phyloP scores from a whole-genome alignment of 1,140 invertebrate species.

The Littorina saxatilis region DNA sequence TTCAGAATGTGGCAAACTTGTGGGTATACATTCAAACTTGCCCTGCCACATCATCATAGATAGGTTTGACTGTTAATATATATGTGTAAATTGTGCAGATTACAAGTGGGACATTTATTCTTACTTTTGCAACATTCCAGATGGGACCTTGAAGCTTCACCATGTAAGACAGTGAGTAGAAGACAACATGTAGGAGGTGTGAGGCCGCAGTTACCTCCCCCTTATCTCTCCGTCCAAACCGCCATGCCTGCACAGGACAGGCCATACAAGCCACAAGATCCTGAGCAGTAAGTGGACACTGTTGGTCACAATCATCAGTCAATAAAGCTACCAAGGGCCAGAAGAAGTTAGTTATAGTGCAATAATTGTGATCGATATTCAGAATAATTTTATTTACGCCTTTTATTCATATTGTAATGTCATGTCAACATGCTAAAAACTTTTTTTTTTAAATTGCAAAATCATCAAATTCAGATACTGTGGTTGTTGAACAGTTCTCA shows the following conservation, averaged over 20 bases:
- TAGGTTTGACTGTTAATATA: too few species aligned
- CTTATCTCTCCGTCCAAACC: conserved; percentile 23
- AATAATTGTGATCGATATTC: too few species aligned
- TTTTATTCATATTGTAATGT: background rate
- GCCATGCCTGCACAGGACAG: conserved; percentile 41
- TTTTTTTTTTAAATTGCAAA: background rate
- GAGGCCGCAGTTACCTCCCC: conserved; percentile 3
- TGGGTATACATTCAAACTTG: too few species aligned
- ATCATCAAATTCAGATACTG: too few species aligned
- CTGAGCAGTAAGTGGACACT: conserved; percentile 38
- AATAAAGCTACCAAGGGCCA: too few species aligned
- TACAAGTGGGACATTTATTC: too few species aligned
- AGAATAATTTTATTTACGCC: background rate
- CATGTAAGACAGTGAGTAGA: background rate
- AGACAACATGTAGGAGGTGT: conserved; percentile 13
- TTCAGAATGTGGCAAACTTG: too few species aligned
- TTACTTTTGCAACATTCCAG: too few species aligned
- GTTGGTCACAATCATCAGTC: background rate
- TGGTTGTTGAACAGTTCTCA: too few species aligned
- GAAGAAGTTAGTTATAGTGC: too few species aligned
- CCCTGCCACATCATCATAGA: too few species aligned
- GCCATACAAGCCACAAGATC: conserved; percentile 27
- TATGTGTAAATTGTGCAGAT: too few species aligned
- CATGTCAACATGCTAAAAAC: background rate
- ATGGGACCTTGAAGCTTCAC: background rate